phyloP scores from a whole-genome alignment of 1,140 invertebrate genomes.

The Chironomus tepperi region DNA sequence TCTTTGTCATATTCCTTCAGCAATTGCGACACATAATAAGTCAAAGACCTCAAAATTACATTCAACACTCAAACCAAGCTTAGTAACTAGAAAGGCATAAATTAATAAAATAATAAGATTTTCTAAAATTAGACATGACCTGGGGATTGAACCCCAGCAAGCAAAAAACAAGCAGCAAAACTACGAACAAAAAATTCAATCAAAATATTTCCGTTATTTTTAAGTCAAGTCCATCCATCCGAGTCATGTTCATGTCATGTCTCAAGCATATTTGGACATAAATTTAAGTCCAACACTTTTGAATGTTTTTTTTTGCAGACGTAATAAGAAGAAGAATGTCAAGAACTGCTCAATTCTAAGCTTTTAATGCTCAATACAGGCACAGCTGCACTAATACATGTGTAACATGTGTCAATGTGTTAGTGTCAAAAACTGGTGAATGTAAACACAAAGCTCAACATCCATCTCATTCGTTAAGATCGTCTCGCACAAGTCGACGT shows the following conservation, averaged over 20 bases:
- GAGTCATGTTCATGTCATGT: neutral
- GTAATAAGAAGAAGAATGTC: neutral
- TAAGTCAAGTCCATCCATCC: neutral
- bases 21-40: no score
- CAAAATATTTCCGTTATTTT: neutral
- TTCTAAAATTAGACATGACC: no score
- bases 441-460: neutral
- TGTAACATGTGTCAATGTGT: neutral
- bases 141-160: no score
- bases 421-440: neutral
- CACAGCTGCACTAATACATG: neutral
- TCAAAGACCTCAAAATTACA: no score
- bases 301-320: no score
- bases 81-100: no score
- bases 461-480: conserved; percentile 6
- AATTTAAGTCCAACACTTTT: neutral
- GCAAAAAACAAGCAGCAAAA: no score
- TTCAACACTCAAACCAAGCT: no score
- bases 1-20: no score
- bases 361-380: neutral
- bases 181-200: neutral
- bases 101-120: no score
- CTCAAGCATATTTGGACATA: neutral
- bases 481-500: neutral
- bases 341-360: neutral